Base-by-base conservation (phyloP, 2,113 vertebrate species). In the Istiophorus platypterus region DNA sequence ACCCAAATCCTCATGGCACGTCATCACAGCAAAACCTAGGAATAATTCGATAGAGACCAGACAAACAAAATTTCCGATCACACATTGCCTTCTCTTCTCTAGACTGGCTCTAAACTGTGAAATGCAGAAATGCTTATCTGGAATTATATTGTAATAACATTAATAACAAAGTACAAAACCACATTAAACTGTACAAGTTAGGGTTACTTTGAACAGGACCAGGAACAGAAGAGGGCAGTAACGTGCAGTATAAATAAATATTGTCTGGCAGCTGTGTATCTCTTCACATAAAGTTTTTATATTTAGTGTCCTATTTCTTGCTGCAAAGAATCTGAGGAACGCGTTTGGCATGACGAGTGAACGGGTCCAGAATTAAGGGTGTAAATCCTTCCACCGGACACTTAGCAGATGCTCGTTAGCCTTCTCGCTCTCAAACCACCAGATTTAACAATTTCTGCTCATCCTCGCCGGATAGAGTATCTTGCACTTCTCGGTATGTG, bases 161-260 rank as follows among this genome's bases (percentile, higher is more conserved):
- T 49, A 49, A 39, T 26, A 67, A 68, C 1, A 1, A 29, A 5
- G 41, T 75, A 64, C 26, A 54, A 22, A 82, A 37, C n/a, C 13
- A 37, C n/a, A 47, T 37, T 8, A 12, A 62, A 34, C 8, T 15
- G 45, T 41, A 20, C 9, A 27, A 8, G 29, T 31, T 3, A 51
- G 9, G 47, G 24, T 20, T 51, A 7, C 34, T 17, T 34, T 42
- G 13, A 8, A 63, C 47, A 8, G 0, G 4, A 64, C 51, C 17
- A 4, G 56, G 24, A 39, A 89, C 92, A 93, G 89, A 63, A 92
- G 92, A 86, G 85, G 91, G 91, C 91, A 92, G 89, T 89, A 82
- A 85, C 75, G 85, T 82, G 72, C 57, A 90, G 71, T 85, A 71
- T 67, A 85, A 72, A 83, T 85, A 64, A 27, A 69, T 49, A 29